Evolutionary conservation across 2,113 vertebrate species (phyloP).

Genomic region (Montifringilla adamsi): DNA sequence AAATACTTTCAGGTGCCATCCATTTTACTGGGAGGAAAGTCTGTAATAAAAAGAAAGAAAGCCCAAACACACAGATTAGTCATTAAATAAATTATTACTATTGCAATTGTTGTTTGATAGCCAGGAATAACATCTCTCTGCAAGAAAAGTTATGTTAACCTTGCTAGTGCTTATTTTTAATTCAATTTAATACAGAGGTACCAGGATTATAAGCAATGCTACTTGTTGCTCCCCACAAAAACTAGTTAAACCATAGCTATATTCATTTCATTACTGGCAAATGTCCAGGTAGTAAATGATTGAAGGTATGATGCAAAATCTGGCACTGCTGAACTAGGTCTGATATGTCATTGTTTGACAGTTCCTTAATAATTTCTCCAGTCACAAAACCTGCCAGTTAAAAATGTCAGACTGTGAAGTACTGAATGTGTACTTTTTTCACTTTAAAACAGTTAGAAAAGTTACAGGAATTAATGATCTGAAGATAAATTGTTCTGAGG

Average conservation of each 20-base stretch:
- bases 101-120: neutral
- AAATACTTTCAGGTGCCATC: conserved; percentile 99
- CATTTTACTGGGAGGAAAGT: conserved; percentile 98
- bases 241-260: neutral
- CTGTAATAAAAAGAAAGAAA: conserved; percentile 63
- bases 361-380: neutral
- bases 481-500: neutral
- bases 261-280: neutral
- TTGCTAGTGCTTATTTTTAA: neutral
- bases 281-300: neutral
- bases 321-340: neutral
- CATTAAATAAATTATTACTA: neutral
- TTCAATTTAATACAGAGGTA: neutral
- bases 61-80: neutral
- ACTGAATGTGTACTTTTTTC: neutral
- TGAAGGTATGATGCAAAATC: neutral
- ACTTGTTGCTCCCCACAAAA: neutral
- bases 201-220: neutral
- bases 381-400: neutral
- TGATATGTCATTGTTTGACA: neutral
- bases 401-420: neutral
- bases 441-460: neutral
- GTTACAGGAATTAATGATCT: neutral
- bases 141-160: neutral
- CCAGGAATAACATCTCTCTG: neutral